Percentiles rank a stretch among this genome's conserved stretches.
Evolutionary conservation across 2,888 invertebrate species (phyloP).

Genomic region (Rhaphigaster nebulosa): DNA sequence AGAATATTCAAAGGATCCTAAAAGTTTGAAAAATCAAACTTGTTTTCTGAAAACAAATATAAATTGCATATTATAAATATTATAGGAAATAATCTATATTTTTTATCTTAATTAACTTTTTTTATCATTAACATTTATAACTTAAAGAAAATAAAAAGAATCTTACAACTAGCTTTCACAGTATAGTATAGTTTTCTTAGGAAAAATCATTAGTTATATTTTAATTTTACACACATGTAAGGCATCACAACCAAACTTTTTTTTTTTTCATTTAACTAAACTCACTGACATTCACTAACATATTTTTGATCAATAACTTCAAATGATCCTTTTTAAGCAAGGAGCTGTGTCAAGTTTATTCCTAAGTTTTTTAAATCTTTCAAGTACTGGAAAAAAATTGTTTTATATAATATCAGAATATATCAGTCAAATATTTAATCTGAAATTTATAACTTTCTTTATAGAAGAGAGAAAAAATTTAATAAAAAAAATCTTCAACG

Average conservation of each 20-base stretch:
- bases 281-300: background rate
- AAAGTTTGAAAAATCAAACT: too few relatives aligned
- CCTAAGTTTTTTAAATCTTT: background rate
- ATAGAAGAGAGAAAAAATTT: background rate
- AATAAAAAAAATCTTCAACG: background rate
- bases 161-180: background rate
- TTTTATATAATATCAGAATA: background rate
- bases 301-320: slow-evolving; percentile 23
- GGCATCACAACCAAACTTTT: background rate
- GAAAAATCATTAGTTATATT: background rate
- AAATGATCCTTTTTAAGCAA: background rate
- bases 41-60: too few relatives aligned
- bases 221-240: background rate
- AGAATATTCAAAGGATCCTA: too few relatives aligned
- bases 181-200: background rate
- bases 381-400: background rate
- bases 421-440: background rate
- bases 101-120: too few relatives aligned
- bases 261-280: background rate
- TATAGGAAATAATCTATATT: too few relatives aligned
- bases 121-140: too few relatives aligned
- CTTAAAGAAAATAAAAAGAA: background rate
- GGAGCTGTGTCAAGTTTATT: background rate
- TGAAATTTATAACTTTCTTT: background rate
- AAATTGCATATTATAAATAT: too few relatives aligned